Base-by-base conservation (phyloP, 2,888 invertebrate genomes). In the Eutolmus rufibarbis region DNA sequence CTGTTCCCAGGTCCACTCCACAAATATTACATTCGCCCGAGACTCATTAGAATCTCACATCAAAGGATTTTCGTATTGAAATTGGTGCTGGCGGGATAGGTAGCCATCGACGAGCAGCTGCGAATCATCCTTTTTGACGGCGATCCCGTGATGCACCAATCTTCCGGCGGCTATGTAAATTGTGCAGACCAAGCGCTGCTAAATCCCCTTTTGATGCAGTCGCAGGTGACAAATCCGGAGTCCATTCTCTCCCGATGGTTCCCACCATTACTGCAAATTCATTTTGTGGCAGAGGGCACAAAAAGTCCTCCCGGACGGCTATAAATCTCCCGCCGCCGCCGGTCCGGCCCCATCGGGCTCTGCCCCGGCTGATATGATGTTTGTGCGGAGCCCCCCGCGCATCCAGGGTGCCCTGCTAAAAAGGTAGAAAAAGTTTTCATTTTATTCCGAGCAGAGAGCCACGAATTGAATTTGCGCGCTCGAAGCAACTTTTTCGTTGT, bases 151-250 rank as follows among this genome's bases (percentile, higher is more conserved):
- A 66, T 84, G 74, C 84, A 84, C 34, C 74, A 74, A 43, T 84
- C 84, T 84, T 84, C 84, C 74, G 84, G 37, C 40, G 84, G 74
- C 84, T 84, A 84, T 84, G 84, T 40, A 84, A 84, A 84, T 84
- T 66, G 84, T 66, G 74, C 84, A 84, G 66, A 84, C 84, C 74
- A 19, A 66, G 40, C 40, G 51, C 51, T n/a, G 23, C 66, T 84
- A 46, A 84, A 84, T 84, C 84, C 84, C 40, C 84, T 84, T 84
- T 82, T 84, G 66, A 66, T 84, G 43, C 74, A 84, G 66, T 66
- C 66, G 74, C 84, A 84, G 84, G 84, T 84, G 84, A 84, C 84
- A 84, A 81, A 84, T 84, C 66, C 84, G 66, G 23, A 84, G 84
- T 84, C 43, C 74, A 66, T 84, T 57, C 84, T 84, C 34, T 84